Conservation (phyloP, 1,140 invertebrate species). For the Chymomyza costata region DNA sequence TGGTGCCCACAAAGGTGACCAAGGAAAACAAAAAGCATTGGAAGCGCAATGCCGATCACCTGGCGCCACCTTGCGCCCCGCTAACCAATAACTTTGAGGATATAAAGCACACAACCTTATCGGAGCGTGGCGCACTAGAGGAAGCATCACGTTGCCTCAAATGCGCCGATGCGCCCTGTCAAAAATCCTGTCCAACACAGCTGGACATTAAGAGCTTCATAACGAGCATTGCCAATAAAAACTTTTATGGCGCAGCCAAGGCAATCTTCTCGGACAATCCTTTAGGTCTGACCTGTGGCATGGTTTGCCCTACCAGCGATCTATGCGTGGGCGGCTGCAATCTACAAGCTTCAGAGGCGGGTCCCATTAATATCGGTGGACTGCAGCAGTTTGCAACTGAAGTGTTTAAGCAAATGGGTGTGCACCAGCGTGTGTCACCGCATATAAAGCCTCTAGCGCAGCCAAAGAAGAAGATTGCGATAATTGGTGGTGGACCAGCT, state of each 20-base stretch:
- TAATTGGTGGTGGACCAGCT: constrained; percentile 96
- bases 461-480: constrained; percentile 86
- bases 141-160: constrained; percentile 96
- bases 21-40: constrained; percentile 94
- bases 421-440: constrained; percentile 89
- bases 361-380: constrained; percentile 98
- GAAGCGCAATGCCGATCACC: constrained; percentile 93
- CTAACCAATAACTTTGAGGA: constrained; percentile 95
- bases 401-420: constrained; percentile 94
- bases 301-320: constrained; percentile 99
- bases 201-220: constrained; percentile 98
- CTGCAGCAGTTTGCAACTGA: constrained; percentile 98
- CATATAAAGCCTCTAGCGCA: constrained; percentile 77
- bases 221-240: constrained; percentile 96
- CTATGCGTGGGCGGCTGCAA: constrained; percentile 99
- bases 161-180: constrained; percentile 98
- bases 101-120: constrained; percentile 97
- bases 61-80: constrained; percentile 81
- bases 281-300: constrained; percentile 96
- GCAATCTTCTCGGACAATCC: constrained; percentile 98
- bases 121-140: constrained; percentile 92
- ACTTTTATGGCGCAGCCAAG: constrained; percentile 98
- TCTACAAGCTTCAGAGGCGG: constrained; percentile 95
- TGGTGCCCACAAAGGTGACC: constrained; percentile 88
- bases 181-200: constrained; percentile 98